Evolutionary conservation across 2,888 invertebrate species (phyloP).

Genomic region (Meteorus cinctellus): DNA sequence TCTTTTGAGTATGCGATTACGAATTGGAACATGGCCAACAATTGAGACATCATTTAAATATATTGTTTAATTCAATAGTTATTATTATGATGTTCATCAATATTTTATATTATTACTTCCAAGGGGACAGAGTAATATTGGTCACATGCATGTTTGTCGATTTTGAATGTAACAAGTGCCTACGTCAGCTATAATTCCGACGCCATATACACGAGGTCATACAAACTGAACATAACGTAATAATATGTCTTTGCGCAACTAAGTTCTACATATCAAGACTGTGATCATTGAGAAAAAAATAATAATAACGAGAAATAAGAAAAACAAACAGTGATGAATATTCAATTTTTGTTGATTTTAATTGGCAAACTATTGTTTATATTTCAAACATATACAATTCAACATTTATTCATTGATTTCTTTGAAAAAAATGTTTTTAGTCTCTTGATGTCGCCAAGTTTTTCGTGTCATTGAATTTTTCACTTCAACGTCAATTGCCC

Average conservation of each 20-base stretch:
- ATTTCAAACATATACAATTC: background rate
- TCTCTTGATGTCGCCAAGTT: background rate
- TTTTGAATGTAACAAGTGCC: conserved; percentile 16
- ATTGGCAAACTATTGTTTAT: background rate
- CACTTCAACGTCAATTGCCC: conserved; percentile 4
- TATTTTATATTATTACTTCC: background rate
- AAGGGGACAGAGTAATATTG: background rate
- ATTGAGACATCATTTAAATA: background rate
- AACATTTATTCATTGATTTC: conserved; percentile 1
- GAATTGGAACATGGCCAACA: background rate
- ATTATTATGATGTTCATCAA: background rate
- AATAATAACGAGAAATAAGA: background rate
- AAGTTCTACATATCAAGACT: conserved; percentile 32
- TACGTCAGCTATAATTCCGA: conserved; percentile 40
- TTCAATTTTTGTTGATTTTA: background rate
- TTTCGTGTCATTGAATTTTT: conserved; percentile 10
- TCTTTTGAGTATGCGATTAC: background rate
- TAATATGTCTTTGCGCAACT: conserved; percentile 51
- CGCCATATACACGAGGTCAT: conserved; percentile 44
- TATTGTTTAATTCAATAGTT: background rate
- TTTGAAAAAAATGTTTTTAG: background rate
- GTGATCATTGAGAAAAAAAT: conserved; percentile 3
- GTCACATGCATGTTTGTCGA: conserved; percentile 10
- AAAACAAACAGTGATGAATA: background rate
- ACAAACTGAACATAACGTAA: conserved; percentile 52